A percentile compares a stretch with the other conserved stretches of the same genome.
Conservation (phyloP, 2,113 vertebrate species). For the Origma solitaria region DNA sequence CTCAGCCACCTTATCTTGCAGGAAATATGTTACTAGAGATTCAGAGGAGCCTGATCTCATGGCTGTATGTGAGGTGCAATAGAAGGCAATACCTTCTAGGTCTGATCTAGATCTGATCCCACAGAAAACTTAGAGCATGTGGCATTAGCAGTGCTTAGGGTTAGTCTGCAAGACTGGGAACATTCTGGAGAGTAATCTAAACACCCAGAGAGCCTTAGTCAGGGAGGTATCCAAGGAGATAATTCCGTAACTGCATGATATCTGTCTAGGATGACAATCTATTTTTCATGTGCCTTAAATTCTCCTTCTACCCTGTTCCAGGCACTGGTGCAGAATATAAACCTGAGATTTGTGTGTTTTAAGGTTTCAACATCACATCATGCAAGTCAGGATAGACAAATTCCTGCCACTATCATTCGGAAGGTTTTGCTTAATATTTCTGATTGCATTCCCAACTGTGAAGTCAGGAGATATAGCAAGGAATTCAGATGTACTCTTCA, state of each 20-base stretch:
- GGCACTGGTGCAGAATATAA: neutral
- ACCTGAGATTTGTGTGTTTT: accelerated
- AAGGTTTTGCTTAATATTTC: neutral
- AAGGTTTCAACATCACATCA: neutral
- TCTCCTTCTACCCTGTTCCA: neutral
- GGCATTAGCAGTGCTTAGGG: neutral
- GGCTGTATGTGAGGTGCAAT: neutral
- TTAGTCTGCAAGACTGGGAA: neutral
- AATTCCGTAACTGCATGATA: neutral
- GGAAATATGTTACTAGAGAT: neutral
- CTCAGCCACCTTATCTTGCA: neutral
- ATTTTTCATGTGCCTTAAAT: neutral
- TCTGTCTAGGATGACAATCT: neutral
- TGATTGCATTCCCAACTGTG: neutral
- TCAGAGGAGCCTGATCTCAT: neutral
- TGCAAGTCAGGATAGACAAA: neutral
- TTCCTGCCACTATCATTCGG: neutral
- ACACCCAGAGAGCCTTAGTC: neutral
- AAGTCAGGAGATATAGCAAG: neutral
- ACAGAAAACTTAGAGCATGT: neutral
- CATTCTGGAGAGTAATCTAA: neutral
- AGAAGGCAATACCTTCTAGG: neutral
- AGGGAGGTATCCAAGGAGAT: neutral
- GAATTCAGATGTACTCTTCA: conserved; percentile 7
- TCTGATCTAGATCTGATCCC: neutral